Conservation (phyloP, 1,140 invertebrate genomes). For the Hetaerina americana region DNA sequence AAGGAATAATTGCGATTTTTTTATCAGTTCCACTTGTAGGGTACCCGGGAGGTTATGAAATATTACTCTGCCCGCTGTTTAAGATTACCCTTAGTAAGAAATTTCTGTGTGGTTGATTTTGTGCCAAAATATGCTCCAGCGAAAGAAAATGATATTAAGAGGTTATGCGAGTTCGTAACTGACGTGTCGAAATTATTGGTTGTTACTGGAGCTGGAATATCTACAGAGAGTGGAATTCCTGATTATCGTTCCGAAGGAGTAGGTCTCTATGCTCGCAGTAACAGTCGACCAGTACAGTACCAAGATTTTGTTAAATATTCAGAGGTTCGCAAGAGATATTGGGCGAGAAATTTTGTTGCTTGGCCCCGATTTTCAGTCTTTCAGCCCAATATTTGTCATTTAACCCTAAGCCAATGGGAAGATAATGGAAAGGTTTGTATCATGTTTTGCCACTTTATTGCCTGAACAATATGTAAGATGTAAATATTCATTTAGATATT, state of each 20-base stretch:
- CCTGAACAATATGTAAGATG: slow-evolving; percentile 48
- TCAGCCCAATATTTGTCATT: slow-evolving; percentile 37
- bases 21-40: too few species aligned
- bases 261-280: slow-evolving; percentile 75
- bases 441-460: slow-evolving; percentile 26
- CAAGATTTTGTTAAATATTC: slow-evolving; percentile 69
- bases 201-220: slow-evolving; percentile 87
- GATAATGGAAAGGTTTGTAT: slow-evolving; percentile 22
- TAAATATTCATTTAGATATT: slow-evolving; percentile 37
- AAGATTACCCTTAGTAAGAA: too few species aligned
- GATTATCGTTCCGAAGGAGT: slow-evolving; percentile 89
- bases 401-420: slow-evolving; percentile 36
- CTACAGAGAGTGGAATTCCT: slow-evolving; percentile 88
- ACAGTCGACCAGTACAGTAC: slow-evolving; percentile 68
- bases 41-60: too few species aligned
- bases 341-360: slow-evolving; percentile 88
- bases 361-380: slow-evolving; percentile 58
- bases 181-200: slow-evolving; percentile 49
- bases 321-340: slow-evolving; percentile 67
- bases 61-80: too few species aligned
- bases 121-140: slow-evolving; percentile 59
- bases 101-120: too few species aligned
- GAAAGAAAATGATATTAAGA: slow-evolving; percentile 41
- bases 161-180: slow-evolving; percentile 49
- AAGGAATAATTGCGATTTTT: too few species aligned